Evolutionary conservation across 2,888 invertebrate genomes (phyloP).

Genomic region (Trichogramma dendrolimi): DNA sequence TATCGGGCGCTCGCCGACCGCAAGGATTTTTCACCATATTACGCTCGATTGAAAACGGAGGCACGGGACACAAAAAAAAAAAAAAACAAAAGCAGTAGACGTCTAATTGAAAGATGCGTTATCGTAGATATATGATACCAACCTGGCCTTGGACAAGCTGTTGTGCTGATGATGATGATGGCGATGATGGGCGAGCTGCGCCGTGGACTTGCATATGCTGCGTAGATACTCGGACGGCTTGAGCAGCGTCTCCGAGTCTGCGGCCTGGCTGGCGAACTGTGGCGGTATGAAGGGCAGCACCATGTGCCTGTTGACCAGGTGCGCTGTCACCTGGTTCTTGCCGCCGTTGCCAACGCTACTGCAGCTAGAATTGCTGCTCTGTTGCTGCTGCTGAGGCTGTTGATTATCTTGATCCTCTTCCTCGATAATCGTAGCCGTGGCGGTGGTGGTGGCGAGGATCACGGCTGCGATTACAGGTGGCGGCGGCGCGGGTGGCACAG

Average conservation of each 20-base stretch:
- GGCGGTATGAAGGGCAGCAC: conserved; percentile 88
- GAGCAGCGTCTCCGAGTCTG: conserved; percentile 78
- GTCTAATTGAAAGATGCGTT: not conserved
- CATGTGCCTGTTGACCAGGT: conserved; percentile 80
- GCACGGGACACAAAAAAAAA: not conserved
- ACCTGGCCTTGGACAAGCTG: conserved; percentile 49
- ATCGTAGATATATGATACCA: no score
- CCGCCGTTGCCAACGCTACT: conserved; percentile 11
- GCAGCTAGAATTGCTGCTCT: not conserved
- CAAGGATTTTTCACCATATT: no score
- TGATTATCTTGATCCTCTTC: not conserved
- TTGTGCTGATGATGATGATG: not conserved
- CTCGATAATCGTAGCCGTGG: not conserved
- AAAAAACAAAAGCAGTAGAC: not conserved
- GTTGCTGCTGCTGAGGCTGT: conserved; percentile 38
- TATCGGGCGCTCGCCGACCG: no score
- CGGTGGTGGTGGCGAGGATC: not conserved
- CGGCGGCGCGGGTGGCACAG: not conserved
- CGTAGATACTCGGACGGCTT: conserved; percentile 89
- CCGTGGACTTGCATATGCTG: conserved; percentile 63
- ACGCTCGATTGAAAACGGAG: not conserved
- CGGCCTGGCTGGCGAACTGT: conserved; percentile 69
- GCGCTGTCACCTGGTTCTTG: conserved; percentile 45
- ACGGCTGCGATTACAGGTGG: not conserved
- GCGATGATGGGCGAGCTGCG: conserved; percentile 1